A percentile compares a stretch with the other conserved stretches of the same genome.
Evolutionary conservation across 2,888 invertebrate species (phyloP).

Genomic region (Nysson spinosus): DNA sequence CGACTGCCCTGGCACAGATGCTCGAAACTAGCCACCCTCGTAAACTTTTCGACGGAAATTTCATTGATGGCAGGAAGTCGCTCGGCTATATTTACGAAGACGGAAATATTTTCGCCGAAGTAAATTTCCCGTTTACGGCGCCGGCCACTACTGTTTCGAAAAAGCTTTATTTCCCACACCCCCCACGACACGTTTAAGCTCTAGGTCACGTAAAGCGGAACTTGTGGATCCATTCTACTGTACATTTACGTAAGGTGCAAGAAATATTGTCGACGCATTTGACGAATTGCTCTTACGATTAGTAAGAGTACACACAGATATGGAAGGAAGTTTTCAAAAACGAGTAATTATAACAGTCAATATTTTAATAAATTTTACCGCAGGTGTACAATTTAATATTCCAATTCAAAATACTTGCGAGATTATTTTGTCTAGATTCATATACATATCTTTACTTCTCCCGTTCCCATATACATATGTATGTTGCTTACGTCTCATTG

Average conservation of each 20-base stretch:
- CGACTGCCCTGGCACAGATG: conserved; percentile 44
- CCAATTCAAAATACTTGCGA: too few species aligned
- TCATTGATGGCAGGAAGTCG: conserved; percentile 19
- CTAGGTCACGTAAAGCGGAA: conserved; percentile 11
- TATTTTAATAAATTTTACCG: too few species aligned
- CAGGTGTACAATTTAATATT: too few species aligned
- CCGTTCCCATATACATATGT: too few species aligned
- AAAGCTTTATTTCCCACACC: conserved; percentile 17
- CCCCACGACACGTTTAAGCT: conserved; percentile 12
- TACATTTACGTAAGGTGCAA: conserved; percentile 34
- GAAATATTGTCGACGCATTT: too few species aligned
- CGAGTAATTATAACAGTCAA: too few species aligned
- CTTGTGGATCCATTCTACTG: conserved; percentile 37
- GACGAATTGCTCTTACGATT: too few species aligned
- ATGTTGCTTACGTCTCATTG: too few species aligned
- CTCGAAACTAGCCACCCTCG: conserved; percentile 40
- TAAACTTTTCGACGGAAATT: conserved; percentile 43
- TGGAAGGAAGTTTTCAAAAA: too few species aligned
- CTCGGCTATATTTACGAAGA: conserved; percentile 29
- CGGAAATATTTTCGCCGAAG: conserved; percentile 40
- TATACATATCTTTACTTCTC: too few species aligned
- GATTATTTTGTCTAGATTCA: too few species aligned
- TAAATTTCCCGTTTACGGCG: conserved; percentile 46
- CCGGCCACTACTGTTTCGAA: conserved; percentile 25
- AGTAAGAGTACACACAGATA: too few species aligned